Percentiles rank a stretch among this genome's conserved stretches.
Conservation (phyloP, 2,888 invertebrate genomes). For the Caenorhabditis sp. region DNA sequence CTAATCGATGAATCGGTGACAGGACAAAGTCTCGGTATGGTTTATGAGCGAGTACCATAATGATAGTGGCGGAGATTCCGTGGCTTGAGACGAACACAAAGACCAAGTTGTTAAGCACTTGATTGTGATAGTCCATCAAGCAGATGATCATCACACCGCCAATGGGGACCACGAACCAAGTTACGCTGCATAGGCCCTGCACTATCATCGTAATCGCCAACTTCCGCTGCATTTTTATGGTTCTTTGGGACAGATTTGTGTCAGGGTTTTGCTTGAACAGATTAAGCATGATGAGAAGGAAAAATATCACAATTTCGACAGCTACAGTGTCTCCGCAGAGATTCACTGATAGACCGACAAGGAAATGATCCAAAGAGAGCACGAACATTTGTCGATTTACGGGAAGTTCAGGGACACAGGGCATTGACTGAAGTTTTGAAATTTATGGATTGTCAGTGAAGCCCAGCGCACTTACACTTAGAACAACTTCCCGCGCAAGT, state of each 20-base stretch:
- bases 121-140: conserved; percentile 15
- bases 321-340: background rate
- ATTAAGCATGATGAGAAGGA: background rate
- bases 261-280: background rate
- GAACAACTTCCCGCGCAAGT: conserved; percentile 2
- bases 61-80: conserved; percentile 17
- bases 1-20: background rate
- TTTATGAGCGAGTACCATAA: conserved; percentile 24
- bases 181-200: background rate
- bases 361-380: conserved; percentile 1
- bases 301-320: background rate
- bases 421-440: conserved; percentile 12
- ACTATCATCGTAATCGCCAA: background rate
- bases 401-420: conserved; percentile 20
- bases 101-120: conserved; percentile 22
- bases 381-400: conserved; percentile 18
- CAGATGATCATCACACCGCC: background rate
- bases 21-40: conserved; percentile 21
- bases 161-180: conserved; percentile 6
- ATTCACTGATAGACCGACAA: background rate
- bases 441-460: no score
- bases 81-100: background rate
- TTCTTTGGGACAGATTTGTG: background rate
- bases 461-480: no score
- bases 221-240: background rate